Conservation (phyloP, 92 coral and sea anemone species). For the Parazoanthus swiftii region DNA sequence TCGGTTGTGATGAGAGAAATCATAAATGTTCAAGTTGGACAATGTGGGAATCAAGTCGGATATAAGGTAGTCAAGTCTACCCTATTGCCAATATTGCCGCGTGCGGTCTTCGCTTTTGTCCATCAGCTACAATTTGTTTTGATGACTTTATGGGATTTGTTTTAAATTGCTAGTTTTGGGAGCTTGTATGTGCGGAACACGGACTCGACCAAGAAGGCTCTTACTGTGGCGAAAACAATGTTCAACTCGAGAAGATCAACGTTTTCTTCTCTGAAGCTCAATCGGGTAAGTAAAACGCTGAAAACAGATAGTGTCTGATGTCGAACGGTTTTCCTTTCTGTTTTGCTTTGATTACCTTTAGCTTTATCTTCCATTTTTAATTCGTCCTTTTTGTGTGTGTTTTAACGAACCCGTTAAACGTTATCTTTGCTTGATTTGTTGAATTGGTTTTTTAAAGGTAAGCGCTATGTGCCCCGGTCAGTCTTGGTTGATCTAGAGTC, state of each 20-base stretch:
- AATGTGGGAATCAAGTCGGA: constrained; percentile 92
- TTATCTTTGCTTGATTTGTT: neutral
- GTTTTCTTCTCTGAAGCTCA: constrained; percentile 85
- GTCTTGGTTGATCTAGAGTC: constrained; percentile 93
- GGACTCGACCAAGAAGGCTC: constrained; percentile 75
- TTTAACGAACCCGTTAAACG: neutral
- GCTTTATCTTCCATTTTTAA: neutral
- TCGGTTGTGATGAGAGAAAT: constrained; percentile 82
- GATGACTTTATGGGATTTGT: constrained; percentile 36
- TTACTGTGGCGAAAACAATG: constrained; percentile 64
- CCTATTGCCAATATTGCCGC: neutral
- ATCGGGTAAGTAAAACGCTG: constrained; percentile 56
- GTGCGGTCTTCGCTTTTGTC: constrained; percentile 48
- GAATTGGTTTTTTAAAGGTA: constrained; percentile 50
- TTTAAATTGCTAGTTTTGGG: constrained; percentile 73
- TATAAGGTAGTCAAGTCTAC: constrained; percentile 59
- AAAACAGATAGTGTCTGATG: neutral
- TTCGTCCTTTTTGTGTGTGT: constrained; percentile 1
- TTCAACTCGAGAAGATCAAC: constrained; percentile 77
- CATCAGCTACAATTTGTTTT: constrained; percentile 35
- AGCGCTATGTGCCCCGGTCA: constrained; percentile 87
- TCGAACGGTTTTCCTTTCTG: neutral
- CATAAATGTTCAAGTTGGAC: constrained; percentile 85
- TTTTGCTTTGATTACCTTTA: neutral
- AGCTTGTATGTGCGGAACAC: constrained; percentile 79